These are phyloP conservation scores for Ochlodes sylvanus DNA, from an alignment of 2,888 invertebrate species.

Conservation along the genomic window DNA sequence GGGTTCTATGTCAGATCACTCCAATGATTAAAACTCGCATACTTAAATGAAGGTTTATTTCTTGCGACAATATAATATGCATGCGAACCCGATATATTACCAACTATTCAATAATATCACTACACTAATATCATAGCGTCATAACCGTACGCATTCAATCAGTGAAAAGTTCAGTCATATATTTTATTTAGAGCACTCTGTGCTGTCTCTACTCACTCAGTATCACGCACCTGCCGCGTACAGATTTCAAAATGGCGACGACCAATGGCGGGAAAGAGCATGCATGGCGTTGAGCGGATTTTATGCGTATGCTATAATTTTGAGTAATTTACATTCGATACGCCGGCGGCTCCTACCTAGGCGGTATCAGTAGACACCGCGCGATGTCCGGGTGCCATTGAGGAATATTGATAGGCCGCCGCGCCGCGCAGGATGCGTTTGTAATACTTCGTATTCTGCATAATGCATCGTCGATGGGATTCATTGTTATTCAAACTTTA, in stretches of 20 bases:
- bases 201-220: not conserved
- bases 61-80: too few species aligned
- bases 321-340: slow-evolving; percentile 82
- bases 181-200: not conserved
- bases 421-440: slow-evolving; percentile 63
- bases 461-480: slow-evolving; percentile 51
- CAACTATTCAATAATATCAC: too few species aligned
- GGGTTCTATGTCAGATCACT: too few species aligned
- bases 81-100: too few species aligned
- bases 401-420: slow-evolving; percentile 69
- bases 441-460: slow-evolving; percentile 63
- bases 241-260: slow-evolving; percentile 53
- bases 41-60: too few species aligned
- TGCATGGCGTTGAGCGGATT: slow-evolving; percentile 28
- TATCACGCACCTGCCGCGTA: slow-evolving; percentile 47
- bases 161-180: too few species aligned
- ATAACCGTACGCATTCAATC: too few species aligned
- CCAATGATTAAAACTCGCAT: too few species aligned
- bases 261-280: slow-evolving; percentile 8
- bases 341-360: slow-evolving; percentile 71
- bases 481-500: slow-evolving; percentile 53
- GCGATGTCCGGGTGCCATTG: slow-evolving; percentile 67
- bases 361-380: slow-evolving; percentile 69
- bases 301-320: slow-evolving; percentile 56
- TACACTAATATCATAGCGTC: too few species aligned